phyloP scores from a whole-genome alignment of 2,797 vertebrate genomes.

The Botia almorhae region DNA sequence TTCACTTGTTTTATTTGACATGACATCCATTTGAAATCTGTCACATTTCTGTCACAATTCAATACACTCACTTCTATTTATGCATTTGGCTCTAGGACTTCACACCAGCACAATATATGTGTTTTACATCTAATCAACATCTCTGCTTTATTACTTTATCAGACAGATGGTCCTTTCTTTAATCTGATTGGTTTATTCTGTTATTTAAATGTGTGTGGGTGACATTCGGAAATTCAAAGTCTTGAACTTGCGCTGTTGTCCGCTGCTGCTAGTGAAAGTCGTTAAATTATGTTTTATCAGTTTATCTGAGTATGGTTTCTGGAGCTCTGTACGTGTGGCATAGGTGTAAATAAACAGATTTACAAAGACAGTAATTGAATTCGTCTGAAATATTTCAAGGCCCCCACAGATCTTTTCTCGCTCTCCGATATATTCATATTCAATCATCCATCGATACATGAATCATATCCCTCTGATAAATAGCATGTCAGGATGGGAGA shows the following conservation, averaged over 20 bases:
- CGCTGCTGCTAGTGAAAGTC: too few species aligned
- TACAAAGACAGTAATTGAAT: conserved; percentile 3
- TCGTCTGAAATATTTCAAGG: neutral
- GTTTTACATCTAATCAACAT: conserved; percentile 61
- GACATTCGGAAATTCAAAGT: neutral
- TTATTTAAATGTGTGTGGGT: neutral
- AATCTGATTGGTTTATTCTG: neutral
- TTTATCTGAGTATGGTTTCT: neutral
- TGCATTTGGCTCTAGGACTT: conserved; percentile 54
- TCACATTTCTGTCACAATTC: conserved; percentile 51
- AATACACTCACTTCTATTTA: conserved; percentile 57
- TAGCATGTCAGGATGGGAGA: conserved; percentile 45
- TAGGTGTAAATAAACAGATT: conserved; percentile 4
- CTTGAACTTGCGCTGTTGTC: neutral
- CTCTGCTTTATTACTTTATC: conserved; percentile 51
- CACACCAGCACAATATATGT: conserved; percentile 60
- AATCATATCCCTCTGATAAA: conserved; percentile 41
- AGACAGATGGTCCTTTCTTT: conserved; percentile 24
- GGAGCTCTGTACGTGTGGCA: neutral
- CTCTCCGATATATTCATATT: neutral
- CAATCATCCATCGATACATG: conserved; percentile 37
- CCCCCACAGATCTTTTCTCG: neutral
- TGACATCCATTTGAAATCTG: conserved; percentile 58
- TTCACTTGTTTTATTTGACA: conserved; percentile 73
- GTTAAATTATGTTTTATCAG: neutral